A percentile compares a stretch with the other conserved stretches of the same genome.
These are phyloP conservation scores for Ammospiza maritima DNA, from an alignment of 2,797 vertebrate genomes.

Conservation along the genomic window DNA sequence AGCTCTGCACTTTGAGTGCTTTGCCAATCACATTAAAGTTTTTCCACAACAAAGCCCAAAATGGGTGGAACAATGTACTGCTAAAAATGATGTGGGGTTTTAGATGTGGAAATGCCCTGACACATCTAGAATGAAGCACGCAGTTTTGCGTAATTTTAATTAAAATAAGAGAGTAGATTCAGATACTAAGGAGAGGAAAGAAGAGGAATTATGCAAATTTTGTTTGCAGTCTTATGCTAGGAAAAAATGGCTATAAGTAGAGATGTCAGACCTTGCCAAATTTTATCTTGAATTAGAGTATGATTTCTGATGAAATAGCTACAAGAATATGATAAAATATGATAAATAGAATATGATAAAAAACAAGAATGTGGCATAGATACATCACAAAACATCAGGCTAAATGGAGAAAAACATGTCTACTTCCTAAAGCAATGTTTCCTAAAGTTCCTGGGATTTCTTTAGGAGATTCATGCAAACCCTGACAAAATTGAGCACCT, in stretches of 20 bases:
- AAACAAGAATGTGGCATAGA: background rate
- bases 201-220: background rate
- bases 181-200: background rate
- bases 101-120: background rate
- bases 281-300: background rate
- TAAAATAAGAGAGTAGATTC: background rate
- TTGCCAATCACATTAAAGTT: background rate
- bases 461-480: background rate
- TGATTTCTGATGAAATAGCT: background rate
- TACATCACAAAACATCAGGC: background rate
- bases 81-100: background rate
- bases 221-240: background rate
- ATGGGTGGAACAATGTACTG: background rate
- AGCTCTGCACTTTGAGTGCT: background rate
- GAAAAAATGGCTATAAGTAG: background rate
- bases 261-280: background rate
- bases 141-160: background rate
- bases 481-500: background rate
- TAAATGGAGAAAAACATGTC: background rate
- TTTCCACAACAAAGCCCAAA: background rate
- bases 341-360: background rate
- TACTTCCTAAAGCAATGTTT: background rate
- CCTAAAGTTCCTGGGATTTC: background rate
- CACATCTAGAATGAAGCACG: background rate
- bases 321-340: background rate